Base-by-base conservation (phyloP, 2,113 vertebrate genomes). In the Trogon surrucura region DNA sequence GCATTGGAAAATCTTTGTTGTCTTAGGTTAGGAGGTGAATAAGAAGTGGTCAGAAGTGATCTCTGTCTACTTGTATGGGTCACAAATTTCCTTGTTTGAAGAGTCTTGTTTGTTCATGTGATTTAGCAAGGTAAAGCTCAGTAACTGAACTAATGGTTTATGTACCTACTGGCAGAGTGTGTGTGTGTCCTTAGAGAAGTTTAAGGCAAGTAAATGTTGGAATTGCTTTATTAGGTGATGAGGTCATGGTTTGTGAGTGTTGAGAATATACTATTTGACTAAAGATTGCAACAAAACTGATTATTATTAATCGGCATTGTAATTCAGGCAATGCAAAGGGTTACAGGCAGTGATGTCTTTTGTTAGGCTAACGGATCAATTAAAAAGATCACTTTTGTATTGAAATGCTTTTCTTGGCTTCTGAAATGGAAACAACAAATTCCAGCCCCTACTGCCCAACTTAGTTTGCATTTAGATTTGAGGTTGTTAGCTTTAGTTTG, bases 101-200 rank as follows among this genome's bases (percentile, higher is more conserved):
- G 73, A 29, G 19, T 44, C 25, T 77, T 38, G 2, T 17, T 29
- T 34, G 41, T 41, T 85, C 13, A 23, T 66, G 23, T 14, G n/a
- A 14, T 22, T 34, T 8, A 32, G 11, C 11, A 34, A 61, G 50
- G 34, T 20, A 4, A 21, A 69, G 38, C 22, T 74, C 50, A 36
- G 1, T 17, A 2, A 57, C 15, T 6, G 29, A 27, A 19, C 44
- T 45, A 29, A 0, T 11, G 67, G n/a, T 2, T 1, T 6, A 10
- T 6, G 10, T 56, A 4, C 1, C 0, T 12, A 13, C 44, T 21
- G 57, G 69, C 44, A 61, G 50, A 11, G 27, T 2, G 0, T 47
- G 12, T 48, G 7, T 44, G 9, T 47, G 7, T 47, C 16, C 30
- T 48, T 32, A 7, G 1, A 34, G 10, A 20, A 41, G 7, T 7